Evolutionary conservation across 2,797 vertebrate species (phyloP).

Genomic region (Thalassophryne amazonica): DNA sequence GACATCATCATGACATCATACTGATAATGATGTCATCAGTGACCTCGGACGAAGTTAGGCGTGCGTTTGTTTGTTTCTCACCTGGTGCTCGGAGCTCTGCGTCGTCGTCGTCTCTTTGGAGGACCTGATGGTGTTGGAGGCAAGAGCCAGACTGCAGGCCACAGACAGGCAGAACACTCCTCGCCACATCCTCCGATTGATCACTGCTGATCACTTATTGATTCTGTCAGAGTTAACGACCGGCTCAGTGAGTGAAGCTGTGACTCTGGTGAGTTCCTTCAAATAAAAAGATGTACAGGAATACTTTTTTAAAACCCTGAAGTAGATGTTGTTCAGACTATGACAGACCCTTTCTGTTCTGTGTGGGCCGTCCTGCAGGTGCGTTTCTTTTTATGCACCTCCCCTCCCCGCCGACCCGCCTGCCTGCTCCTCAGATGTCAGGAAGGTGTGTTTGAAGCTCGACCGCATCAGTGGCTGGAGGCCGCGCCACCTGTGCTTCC

Average conservation of each 20-base stretch:
- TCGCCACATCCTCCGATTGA: conserved; percentile 12
- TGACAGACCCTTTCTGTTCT: background rate
- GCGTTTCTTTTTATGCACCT: conserved; percentile 19
- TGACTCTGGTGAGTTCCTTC: too few species aligned
- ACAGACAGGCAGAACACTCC: conserved; percentile 42
- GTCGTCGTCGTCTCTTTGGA: conserved; percentile 55
- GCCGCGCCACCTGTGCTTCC: conserved; percentile 64
- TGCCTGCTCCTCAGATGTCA: conserved; percentile 41
- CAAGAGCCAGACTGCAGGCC: conserved; percentile 57
- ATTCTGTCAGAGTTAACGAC: too few species aligned
- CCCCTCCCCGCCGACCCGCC: conserved; percentile 38
- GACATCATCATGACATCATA: too few species aligned
- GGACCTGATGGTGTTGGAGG: conserved; percentile 75
- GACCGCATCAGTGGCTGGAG: conserved; percentile 69
- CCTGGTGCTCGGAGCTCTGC: conserved; percentile 31
- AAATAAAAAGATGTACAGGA: too few species aligned
- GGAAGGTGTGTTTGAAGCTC: conserved; percentile 64
- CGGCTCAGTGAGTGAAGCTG: too few species aligned
- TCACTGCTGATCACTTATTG: background rate
- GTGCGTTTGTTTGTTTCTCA: too few species aligned
- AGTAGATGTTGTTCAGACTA: too few species aligned
- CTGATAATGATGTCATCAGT: too few species aligned
- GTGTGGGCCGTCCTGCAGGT: conserved; percentile 17
- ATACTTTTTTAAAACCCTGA: background rate
- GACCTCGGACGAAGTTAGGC: too few species aligned